Percentiles rank a stretch among this genome's conserved stretches.
These are phyloP conservation scores for Romanogobio albipinnatus DNA, from an alignment of 2,113 vertebrate species.

Conservation along the genomic window DNA sequence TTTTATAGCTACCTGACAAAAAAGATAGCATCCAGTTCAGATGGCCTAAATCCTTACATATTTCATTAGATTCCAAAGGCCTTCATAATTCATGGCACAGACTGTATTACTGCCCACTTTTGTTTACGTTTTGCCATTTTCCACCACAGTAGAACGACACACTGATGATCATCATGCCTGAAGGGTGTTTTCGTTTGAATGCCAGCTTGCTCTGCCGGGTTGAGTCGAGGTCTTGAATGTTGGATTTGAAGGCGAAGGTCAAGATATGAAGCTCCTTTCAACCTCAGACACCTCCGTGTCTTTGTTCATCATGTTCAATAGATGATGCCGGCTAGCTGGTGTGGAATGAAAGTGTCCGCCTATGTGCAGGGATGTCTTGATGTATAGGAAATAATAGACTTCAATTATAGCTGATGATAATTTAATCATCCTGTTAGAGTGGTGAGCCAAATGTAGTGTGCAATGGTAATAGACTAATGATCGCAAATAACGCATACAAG, in stretches of 20 bases:
- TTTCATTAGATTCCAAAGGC: conserved; percentile 29
- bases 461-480: conserved; percentile 1
- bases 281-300: conserved; percentile 46
- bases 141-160: conserved; percentile 22
- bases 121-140: conserved; percentile 55
- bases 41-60: conserved; percentile 34
- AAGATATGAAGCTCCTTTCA: conserved; percentile 61
- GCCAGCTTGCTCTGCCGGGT: conserved; percentile 40
- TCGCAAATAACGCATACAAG: background rate
- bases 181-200: conserved; percentile 52
- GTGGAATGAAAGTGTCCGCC: conserved; percentile 10
- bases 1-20: conserved; percentile 14
- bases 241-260: conserved; percentile 62
- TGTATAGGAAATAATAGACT: conserved; percentile 25
- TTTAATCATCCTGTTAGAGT: background rate
- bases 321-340: conserved; percentile 19
- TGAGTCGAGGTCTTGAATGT: conserved; percentile 50
- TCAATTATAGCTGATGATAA: conserved; percentile 23
- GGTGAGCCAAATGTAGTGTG: background rate
- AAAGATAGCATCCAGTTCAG: conserved; percentile 20
- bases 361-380: conserved; percentile 23
- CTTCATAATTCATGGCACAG: conserved; percentile 42
- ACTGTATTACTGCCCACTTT: conserved; percentile 28
- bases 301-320: conserved; percentile 45
- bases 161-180: conserved; percentile 40